Evolutionary conservation across 2,797 vertebrate species (phyloP).

Genomic region (Nannoperca australis): DNA sequence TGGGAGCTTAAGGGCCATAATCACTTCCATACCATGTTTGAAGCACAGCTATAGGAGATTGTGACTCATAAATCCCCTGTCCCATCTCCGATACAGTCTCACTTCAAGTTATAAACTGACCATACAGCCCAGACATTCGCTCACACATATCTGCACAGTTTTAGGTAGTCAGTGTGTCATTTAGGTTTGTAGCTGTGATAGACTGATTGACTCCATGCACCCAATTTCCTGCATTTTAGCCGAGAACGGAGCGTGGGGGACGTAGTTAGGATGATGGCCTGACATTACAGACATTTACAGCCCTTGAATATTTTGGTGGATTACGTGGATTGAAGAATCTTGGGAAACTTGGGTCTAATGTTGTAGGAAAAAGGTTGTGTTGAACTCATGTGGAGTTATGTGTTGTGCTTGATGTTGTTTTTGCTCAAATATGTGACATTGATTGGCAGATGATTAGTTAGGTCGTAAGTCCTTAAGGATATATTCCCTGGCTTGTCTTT

Average conservation of each 20-base stretch:
- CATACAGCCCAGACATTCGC: slow-evolving; percentile 60
- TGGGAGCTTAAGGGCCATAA: slow-evolving; percentile 81
- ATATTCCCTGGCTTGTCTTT: slow-evolving; percentile 54
- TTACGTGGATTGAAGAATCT: slow-evolving; percentile 66
- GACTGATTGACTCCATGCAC: slow-evolving; percentile 57
- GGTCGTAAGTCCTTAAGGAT: slow-evolving; percentile 51
- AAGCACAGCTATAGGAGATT: slow-evolving; percentile 72
- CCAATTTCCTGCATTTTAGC: slow-evolving; percentile 52
- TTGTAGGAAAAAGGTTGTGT: slow-evolving; percentile 46
- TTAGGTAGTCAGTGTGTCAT: slow-evolving; percentile 53
- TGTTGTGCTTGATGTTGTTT: slow-evolving; percentile 44
- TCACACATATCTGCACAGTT: slow-evolving; percentile 56
- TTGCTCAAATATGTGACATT: slow-evolving; percentile 53
- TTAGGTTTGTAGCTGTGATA: slow-evolving; percentile 53
- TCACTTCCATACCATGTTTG: slow-evolving; percentile 83
- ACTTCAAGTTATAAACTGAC: slow-evolving; percentile 65
- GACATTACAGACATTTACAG: slow-evolving; percentile 64
- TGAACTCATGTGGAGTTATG: slow-evolving; percentile 38
- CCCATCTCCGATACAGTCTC: slow-evolving; percentile 64
- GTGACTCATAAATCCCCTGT: slow-evolving; percentile 72
- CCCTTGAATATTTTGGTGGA: slow-evolving; percentile 71
- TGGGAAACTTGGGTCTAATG: slow-evolving; percentile 33
- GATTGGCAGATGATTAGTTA: slow-evolving; percentile 67
- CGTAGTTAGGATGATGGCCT: slow-evolving; percentile 64
- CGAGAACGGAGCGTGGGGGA: slow-evolving; percentile 40